Conservation (phyloP, 2,113 vertebrate genomes). For the Microtus montanus region DNA sequence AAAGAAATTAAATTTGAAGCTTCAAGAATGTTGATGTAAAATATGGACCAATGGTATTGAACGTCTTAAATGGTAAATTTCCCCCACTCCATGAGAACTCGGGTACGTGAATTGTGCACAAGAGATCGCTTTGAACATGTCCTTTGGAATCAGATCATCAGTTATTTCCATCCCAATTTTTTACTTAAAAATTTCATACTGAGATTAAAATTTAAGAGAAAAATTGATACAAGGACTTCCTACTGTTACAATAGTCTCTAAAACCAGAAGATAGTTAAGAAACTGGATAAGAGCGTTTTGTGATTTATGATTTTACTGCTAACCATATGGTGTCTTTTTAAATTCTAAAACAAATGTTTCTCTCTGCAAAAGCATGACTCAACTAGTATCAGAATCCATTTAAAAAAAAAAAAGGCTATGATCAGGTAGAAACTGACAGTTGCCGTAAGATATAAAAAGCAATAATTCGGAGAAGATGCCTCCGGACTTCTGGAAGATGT, state of each 20-base stretch:
- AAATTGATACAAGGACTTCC: conserved; percentile 70
- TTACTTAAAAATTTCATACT: conserved; percentile 65
- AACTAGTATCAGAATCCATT: conserved; percentile 35
- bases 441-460: conserved; percentile 21
- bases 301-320: conserved; percentile 67
- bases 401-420: not conserved
- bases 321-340: conserved; percentile 53
- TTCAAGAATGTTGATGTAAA: conserved; percentile 67
- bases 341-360: conserved; percentile 59
- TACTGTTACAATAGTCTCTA: conserved; percentile 69
- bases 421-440: not conserved
- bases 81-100: conserved; percentile 43
- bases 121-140: conserved; percentile 58
- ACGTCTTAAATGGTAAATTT: conserved; percentile 71
- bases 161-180: conserved; percentile 66
- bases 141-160: conserved; percentile 67
- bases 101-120: conserved; percentile 14
- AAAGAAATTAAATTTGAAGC: conserved; percentile 84
- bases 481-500: not conserved
- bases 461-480: not conserved
- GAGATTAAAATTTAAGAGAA: conserved; percentile 75
- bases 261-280: conserved; percentile 67
- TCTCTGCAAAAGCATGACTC: conserved; percentile 48
- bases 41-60: conserved; percentile 56
- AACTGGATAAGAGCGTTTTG: conserved; percentile 61